Base-by-base conservation (phyloP, 2,888 invertebrate species). In the Diachrysia chrysitis region DNA sequence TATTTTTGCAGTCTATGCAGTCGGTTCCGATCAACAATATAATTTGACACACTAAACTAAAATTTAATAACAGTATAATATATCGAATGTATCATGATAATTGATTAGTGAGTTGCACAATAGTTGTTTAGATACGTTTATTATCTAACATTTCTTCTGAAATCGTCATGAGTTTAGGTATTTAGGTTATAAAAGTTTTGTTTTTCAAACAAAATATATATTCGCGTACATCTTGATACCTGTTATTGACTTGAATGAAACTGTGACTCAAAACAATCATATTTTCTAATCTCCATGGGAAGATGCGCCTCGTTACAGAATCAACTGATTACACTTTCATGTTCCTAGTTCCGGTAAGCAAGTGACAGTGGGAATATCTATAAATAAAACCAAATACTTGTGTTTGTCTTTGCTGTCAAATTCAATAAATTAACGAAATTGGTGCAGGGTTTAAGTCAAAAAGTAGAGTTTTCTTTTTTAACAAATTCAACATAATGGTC, bases 31-130 rank as follows among this genome's bases (percentile, higher is more conserved):
- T 59, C 29, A 16, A 16, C 0, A 72, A 35, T 59, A 54, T 54
- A 62, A 66, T 53, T 63, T 56, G 57, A 9, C 57, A 66, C 42
- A 63, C 21, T 37, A 46, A 42, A 63, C 59, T 21, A 51, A 16
- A 71, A n/a, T 23, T 54, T 29, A 17, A 29, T 25, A 54, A 0
- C 48, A 32, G 14, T 16, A n/a, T n/a, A n/a, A 37, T 37, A 16
- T 12, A 37, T 37, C 37, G 37, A 16, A 37, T 37, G 37, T 37
- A 37, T 37, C 14, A 37, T 37, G 16, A 16, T 37, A 37, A 37
- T 37, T n/a, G n/a, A n/a, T n/a, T 61, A 14, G 19, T 58, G 46
- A 57, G 21, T 37, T 23, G 37, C 21, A 21, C 4, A 51, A 51
- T 48, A 19, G 51, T 51, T 17, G 21, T 21, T 51, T 21, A 4